Conservation (phyloP, 1,140 invertebrate genomes). For the Tribolium madens region DNA sequence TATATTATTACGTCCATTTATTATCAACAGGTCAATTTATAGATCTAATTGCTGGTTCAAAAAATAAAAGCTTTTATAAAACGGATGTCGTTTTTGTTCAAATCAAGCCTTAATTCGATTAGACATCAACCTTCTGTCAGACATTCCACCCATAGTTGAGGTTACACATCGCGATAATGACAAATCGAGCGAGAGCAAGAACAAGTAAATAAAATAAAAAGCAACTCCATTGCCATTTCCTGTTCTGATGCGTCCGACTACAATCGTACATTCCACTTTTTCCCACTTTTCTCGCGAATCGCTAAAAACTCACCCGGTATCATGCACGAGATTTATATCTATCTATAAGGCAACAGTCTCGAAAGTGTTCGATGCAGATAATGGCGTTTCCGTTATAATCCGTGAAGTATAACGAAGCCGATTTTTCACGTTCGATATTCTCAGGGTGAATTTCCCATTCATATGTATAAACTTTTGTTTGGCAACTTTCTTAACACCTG, state of each 20-base stretch:
- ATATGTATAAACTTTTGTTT: not conserved
- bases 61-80: not conserved
- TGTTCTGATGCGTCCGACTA: not conserved
- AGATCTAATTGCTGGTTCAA: not conserved
- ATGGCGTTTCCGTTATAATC: constrained; percentile 9
- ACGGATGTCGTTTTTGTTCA: not conserved
- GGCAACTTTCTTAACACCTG: not conserved
- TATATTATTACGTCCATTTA: not conserved
- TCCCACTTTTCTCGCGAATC: constrained; percentile 1
- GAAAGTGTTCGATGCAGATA: constrained; percentile 8
- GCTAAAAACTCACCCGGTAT: not conserved
- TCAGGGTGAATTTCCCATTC: constrained; percentile 17
- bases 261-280: constrained; percentile 5
- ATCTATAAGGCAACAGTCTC: not conserved
- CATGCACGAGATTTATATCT: not conserved
- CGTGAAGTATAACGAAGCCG: constrained; percentile 11
- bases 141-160: not conserved
- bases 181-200: not conserved
- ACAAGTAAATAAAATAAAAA: not conserved
- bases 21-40: not conserved
- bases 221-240: not conserved
- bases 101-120: not conserved
- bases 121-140: not conserved
- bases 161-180: not conserved
- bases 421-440: constrained; percentile 17